Percentiles rank a stretch among this genome's conserved stretches.
phyloP scores from a whole-genome alignment of 1,140 invertebrate species.

The Aphidius ervi region DNA sequence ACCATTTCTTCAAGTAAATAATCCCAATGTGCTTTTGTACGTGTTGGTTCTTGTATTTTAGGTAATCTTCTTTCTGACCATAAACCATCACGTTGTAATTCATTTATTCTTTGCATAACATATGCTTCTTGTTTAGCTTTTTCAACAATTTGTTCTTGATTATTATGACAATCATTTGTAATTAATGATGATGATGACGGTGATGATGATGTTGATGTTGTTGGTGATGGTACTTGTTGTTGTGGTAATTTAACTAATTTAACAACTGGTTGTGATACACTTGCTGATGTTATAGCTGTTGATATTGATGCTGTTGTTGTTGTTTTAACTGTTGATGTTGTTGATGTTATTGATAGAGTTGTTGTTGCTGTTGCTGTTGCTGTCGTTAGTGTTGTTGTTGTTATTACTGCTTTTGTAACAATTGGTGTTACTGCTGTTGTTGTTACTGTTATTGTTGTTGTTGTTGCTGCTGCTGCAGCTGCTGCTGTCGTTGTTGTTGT shows the following conservation, averaged over 20 bases:
- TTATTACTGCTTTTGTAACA: constrained; percentile 21
- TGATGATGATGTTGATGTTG: constrained; percentile 26
- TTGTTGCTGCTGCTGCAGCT: not conserved
- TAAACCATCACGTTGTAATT: constrained; percentile 83
- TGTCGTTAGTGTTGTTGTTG: constrained; percentile 21
- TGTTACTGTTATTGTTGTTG: constrained; percentile 31
- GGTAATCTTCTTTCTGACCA: constrained; percentile 91
- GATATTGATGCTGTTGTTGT: constrained; percentile 26
- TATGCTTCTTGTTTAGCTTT: constrained; percentile 91
- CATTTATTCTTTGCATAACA: constrained; percentile 86
- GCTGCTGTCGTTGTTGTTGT: constrained; percentile 20
- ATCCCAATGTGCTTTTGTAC: constrained; percentile 96
- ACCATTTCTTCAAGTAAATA: constrained; percentile 98
- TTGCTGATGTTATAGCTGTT: constrained; percentile 1
- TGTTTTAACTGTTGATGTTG: constrained; percentile 25
- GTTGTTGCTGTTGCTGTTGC: constrained; percentile 27
- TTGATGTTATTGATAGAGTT: constrained; percentile 29
- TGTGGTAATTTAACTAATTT: constrained; percentile 48
- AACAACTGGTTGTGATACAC: constrained; percentile 51
- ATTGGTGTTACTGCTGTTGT: not conserved
- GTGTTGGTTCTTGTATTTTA: constrained; percentile 84
- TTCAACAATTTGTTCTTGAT: constrained; percentile 79
- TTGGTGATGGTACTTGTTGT: constrained; percentile 25
- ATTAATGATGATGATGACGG: constrained; percentile 34
- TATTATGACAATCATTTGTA: constrained; percentile 41